These are phyloP conservation scores for Drosophila ezoana DNA, from an alignment of 2,888 invertebrate genomes.

Conservation along the genomic window DNA sequence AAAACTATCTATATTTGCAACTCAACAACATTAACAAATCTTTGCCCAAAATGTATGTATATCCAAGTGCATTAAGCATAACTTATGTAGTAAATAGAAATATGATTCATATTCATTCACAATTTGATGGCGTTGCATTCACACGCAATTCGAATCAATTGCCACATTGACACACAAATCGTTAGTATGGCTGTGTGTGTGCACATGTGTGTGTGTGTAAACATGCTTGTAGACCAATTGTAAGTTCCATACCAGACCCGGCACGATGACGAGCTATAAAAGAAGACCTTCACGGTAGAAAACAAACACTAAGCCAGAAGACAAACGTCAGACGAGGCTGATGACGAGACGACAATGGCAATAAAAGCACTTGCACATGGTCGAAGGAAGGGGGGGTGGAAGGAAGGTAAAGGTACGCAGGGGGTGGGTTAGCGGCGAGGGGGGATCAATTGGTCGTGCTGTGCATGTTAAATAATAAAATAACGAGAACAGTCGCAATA, in stretches of 20 bases:
- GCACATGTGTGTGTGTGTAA: conserved; percentile 5
- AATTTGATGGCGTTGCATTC: conserved; percentile 60
- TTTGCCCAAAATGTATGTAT: background rate
- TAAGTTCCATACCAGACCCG: conserved; percentile 14
- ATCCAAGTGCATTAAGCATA: background rate
- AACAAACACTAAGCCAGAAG: conserved; percentile 55
- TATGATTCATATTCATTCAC: conserved; percentile 50
- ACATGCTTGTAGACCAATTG: conserved; percentile 32
- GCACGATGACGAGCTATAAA: conserved; percentile 59
- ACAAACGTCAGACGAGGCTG: conserved; percentile 39
- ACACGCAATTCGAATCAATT: conserved; percentile 74
- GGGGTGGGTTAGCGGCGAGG: background rate
- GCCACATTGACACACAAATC: conserved; percentile 72
- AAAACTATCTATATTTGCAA: too few relatives aligned
- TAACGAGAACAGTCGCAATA: conserved; percentile 42
- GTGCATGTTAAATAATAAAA: conserved; percentile 65
- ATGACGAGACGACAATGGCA: conserved; percentile 56
- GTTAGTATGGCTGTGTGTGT: conserved; percentile 17
- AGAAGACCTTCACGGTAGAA: conserved; percentile 74
- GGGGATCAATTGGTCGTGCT: conserved; percentile 59
- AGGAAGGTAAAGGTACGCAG: background rate
- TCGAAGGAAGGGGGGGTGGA: too few relatives aligned
- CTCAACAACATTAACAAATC: too few relatives aligned
- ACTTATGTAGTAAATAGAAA: conserved; percentile 7
- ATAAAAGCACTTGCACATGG: conserved; percentile 43